These are phyloP conservation scores for Chrysogorgia sp. DNA, from an alignment of 92 coral and sea anemone species.

Conservation along the genomic window DNA sequence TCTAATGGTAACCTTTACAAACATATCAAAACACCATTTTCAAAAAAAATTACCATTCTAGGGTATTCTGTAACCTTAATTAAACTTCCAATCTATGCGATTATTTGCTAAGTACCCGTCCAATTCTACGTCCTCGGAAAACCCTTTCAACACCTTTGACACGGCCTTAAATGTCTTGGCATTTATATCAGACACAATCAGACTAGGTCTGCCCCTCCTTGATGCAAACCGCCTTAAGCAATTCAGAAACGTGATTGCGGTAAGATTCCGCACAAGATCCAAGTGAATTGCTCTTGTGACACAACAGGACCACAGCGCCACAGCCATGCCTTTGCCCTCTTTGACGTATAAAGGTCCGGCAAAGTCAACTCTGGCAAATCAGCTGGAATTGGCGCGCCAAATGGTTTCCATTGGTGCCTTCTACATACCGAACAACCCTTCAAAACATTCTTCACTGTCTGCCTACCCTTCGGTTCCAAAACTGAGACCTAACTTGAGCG, in stretches of 20 bases:
- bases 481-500: conserved; percentile 53
- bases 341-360: conserved; percentile 52
- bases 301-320: conserved; percentile 51
- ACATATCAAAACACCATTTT: too few relatives aligned
- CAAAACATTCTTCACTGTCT: conserved; percentile 44
- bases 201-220: too few relatives aligned
- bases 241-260: not conserved
- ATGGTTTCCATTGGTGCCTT: conserved; percentile 42
- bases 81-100: too few relatives aligned
- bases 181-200: too few relatives aligned
- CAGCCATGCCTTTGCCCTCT: conserved; percentile 12
- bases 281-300: conserved; percentile 51
- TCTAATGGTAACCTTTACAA: too few relatives aligned
- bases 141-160: not conserved
- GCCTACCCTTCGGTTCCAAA: conserved; percentile 64
- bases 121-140: not conserved
- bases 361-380: conserved; percentile 56
- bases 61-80: too few relatives aligned
- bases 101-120: not conserved
- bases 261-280: conserved; percentile 45
- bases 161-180: conserved; percentile 1
- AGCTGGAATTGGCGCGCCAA: conserved; percentile 33
- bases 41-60: too few relatives aligned
- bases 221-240: conserved; percentile 2
- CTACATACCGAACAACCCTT: conserved; percentile 48